Evolutionary conservation across 2,888 invertebrate species (phyloP).

Genomic region (Nephrotoma appendiculata): DNA sequence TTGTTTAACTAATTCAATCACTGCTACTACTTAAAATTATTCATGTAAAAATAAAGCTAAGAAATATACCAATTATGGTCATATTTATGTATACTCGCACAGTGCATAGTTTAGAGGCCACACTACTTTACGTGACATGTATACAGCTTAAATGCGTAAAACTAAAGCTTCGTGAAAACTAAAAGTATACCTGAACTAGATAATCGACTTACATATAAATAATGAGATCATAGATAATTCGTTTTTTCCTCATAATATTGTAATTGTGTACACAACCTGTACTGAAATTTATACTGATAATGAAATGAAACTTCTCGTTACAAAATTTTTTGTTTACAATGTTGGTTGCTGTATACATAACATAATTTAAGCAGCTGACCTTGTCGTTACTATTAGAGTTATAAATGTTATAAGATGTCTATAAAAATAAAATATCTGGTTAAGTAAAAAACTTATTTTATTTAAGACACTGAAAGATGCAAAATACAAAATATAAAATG

Average conservation of each 20-base stretch:
- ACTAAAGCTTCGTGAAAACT: neutral
- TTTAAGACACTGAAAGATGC: neutral
- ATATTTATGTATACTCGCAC: too few relatives aligned
- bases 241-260: neutral
- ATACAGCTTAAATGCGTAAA: too few relatives aligned
- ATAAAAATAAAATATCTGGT: neutral
- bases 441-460: neutral
- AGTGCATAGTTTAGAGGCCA: too few relatives aligned
- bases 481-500: neutral
- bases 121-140: too few relatives aligned
- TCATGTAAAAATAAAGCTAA: too few relatives aligned
- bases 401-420: neutral
- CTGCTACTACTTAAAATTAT: too few relatives aligned
- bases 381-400: neutral
- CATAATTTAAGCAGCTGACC: neutral
- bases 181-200: neutral
- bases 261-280: neutral
- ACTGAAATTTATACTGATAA: neutral
- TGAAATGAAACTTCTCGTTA: neutral
- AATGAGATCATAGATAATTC: neutral
- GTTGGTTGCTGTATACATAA: neutral
- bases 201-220: neutral
- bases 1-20: too few relatives aligned
- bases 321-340: neutral
- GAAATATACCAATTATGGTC: too few relatives aligned